Evolutionary conservation across 1,140 invertebrate species (phyloP).

Genomic region (Drosophila orosa): DNA sequence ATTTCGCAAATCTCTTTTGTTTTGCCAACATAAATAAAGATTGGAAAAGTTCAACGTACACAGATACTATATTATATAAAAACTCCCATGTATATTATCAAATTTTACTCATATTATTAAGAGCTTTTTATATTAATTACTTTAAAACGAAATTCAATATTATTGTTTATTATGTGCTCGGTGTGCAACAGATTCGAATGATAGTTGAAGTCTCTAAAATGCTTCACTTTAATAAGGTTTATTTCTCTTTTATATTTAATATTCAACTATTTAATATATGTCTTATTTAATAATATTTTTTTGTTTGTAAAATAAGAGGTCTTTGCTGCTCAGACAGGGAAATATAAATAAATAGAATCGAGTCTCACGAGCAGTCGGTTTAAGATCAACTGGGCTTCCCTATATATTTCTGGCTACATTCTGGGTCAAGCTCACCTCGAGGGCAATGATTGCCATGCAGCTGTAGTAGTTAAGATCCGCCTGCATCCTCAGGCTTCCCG

Average conservation of each 20-base stretch:
- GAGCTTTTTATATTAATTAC: no score
- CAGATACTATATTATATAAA: neutral
- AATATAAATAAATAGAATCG: neutral
- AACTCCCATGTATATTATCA: neutral
- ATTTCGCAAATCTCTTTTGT: neutral
- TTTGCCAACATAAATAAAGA: neutral
- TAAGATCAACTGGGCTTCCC: neutral
- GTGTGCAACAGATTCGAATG: no score
- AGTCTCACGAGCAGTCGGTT: neutral
- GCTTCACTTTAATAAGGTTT: no score
- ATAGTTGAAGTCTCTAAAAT: no score
- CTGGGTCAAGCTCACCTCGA: conserved; percentile 35
- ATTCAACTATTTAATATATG: neutral
- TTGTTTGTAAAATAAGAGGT: neutral
- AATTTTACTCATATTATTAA: no score
- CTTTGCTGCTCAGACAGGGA: neutral
- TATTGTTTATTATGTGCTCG: no score
- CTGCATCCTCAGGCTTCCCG: conserved; percentile 44
- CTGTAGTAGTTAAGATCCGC: conserved; percentile 64
- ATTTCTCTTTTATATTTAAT: no score
- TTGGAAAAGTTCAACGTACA: neutral
- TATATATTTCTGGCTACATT: neutral
- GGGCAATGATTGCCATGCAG: conserved; percentile 53
- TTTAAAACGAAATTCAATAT: no score
- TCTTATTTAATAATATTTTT: neutral